A percentile compares a stretch with the other conserved stretches of the same genome.
Conservation (phyloP, 2,113 vertebrate species). For the Aegithalos caudatus region DNA sequence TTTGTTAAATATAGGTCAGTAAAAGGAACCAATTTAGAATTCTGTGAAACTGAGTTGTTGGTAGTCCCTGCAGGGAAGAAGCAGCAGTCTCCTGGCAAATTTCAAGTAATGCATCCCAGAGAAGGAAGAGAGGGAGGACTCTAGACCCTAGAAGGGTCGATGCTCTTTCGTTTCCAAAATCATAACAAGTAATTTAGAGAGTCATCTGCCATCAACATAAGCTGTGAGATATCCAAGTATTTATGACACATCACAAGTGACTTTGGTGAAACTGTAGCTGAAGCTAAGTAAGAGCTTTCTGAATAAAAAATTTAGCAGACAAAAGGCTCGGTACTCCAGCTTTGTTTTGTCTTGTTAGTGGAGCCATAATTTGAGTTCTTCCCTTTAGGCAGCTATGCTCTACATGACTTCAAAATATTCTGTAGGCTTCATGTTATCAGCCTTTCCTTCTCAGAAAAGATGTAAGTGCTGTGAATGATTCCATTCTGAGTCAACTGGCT, state of each 20-base stretch:
- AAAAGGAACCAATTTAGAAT: neutral
- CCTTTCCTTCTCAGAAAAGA: neutral
- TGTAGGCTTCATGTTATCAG: neutral
- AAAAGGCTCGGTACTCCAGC: neutral
- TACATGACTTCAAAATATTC: neutral
- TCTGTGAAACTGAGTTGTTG: neutral
- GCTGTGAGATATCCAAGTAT: neutral
- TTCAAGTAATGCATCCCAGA: neutral
- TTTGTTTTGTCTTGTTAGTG: neutral
- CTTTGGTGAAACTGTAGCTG: neutral
- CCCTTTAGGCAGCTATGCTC: neutral
- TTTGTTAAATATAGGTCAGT: neutral
- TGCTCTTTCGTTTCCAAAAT: neutral
- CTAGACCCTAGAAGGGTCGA: neutral
- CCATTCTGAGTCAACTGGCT: conserved; percentile 10
- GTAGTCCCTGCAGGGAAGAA: neutral
- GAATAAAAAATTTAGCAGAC: neutral
- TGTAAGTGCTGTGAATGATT: neutral
- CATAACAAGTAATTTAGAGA: neutral
- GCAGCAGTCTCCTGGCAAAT: neutral
- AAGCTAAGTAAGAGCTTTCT: neutral
- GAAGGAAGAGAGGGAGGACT: neutral
- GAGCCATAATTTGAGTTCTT: neutral
- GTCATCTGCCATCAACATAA: neutral
- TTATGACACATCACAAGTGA: neutral